A percentile compares a stretch with the other conserved stretches of the same genome.
phyloP scores from a whole-genome alignment of 1,140 invertebrate genomes.

The Elysia chlorotica region DNA sequence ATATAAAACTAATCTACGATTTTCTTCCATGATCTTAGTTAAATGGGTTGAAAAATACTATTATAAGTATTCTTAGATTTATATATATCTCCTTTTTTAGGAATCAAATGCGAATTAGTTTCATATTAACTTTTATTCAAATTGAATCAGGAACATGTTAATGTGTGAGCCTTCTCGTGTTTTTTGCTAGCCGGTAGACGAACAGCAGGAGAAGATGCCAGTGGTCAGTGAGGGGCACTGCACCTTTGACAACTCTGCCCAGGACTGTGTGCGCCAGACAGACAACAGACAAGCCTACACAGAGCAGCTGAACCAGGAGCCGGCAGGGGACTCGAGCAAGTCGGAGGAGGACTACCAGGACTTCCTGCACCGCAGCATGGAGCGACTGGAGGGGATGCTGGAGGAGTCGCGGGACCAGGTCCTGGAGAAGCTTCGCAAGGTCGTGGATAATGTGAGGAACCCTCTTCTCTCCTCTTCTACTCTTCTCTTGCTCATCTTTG shows the following conservation, averaged over 20 bases:
- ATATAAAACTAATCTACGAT: too few species aligned
- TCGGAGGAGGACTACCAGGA: not conserved
- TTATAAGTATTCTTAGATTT: too few species aligned
- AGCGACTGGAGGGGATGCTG: not conserved
- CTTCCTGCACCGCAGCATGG: conserved; percentile 1
- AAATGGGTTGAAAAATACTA: too few species aligned
- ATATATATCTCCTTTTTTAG: too few species aligned
- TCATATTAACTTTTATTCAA: too few species aligned
- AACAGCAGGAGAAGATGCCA: too few species aligned
- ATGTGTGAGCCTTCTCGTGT: too few species aligned
- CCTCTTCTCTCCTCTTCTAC: too few species aligned
- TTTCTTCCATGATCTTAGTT: too few species aligned
- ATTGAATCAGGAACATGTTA: too few species aligned
- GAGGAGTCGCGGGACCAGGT: not conserved
- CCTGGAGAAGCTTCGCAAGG: not conserved
- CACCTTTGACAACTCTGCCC: not conserved
- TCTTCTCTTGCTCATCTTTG: too few species aligned
- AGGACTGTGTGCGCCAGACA: not conserved
- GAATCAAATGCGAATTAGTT: too few species aligned
- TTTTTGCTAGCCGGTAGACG: not conserved
- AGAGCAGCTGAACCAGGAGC: not conserved
- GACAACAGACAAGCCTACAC: not conserved
- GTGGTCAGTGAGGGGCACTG: not conserved
- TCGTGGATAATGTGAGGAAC: conserved; percentile 6
- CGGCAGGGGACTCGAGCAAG: not conserved